These are phyloP conservation scores for Drosophila nebulosa DNA, from an alignment of 1,140 invertebrate genomes.

Conservation along the genomic window DNA sequence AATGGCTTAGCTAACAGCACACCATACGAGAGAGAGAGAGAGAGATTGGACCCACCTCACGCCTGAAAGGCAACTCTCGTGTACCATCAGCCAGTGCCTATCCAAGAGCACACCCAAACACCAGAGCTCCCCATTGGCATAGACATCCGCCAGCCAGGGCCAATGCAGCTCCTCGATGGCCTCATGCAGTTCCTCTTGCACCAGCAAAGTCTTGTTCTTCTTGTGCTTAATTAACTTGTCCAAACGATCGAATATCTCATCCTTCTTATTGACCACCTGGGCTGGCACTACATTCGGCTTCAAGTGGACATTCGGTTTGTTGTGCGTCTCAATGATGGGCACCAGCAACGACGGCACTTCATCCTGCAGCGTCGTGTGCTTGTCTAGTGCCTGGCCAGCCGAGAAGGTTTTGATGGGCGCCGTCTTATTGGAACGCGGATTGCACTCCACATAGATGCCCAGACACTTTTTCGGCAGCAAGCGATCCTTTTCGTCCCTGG, in stretches of 20 bases:
- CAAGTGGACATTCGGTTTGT: slow-evolving; percentile 66
- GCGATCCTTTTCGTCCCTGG: slow-evolving; percentile 29
- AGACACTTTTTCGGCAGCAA: slow-evolving; percentile 46
- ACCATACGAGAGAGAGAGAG: no score
- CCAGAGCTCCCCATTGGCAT: slow-evolving; percentile 84
- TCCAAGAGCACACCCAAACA: slow-evolving; percentile 86
- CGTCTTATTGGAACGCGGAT: slow-evolving; percentile 52
- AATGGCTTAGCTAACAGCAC: no score
- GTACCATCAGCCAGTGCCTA: slow-evolving; percentile 84
- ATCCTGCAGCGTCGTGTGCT: slow-evolving; percentile 6
- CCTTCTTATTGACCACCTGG: slow-evolving; percentile 60
- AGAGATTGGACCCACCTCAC: slow-evolving; percentile 81
- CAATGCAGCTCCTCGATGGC: slow-evolving; percentile 67
- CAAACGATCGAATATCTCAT: slow-evolving; percentile 64
- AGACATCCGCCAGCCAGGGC: slow-evolving; percentile 88
- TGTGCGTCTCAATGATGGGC: slow-evolving; percentile 62
- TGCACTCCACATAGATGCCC: slow-evolving; percentile 71
- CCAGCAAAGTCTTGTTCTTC: slow-evolving; percentile 65
- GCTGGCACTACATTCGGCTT: slow-evolving; percentile 46
- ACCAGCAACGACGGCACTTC: slow-evolving; percentile 10
- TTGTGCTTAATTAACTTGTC: slow-evolving; percentile 60
- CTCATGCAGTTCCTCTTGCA: slow-evolving; percentile 67
- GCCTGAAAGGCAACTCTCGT: slow-evolving; percentile 82
- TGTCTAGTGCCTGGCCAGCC: slow-evolving; percentile 39
- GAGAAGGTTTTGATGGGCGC: slow-evolving; percentile 63